Percentiles rank a stretch among this genome's conserved stretches.
phyloP scores from a whole-genome alignment of 2,888 invertebrate genomes.

The Drosophila colorata region DNA sequence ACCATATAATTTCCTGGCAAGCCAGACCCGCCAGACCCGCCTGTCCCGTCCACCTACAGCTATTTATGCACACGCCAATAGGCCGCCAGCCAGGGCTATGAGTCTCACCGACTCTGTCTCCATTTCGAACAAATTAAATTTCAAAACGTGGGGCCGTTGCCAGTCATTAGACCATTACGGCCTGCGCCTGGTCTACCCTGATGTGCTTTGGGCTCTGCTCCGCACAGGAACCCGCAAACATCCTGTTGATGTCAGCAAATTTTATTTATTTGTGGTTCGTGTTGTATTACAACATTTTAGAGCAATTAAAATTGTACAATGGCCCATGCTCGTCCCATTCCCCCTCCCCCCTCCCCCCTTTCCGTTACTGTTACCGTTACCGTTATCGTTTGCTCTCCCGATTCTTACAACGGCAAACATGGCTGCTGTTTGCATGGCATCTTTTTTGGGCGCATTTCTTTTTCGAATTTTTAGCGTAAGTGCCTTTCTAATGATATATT shows the following conservation, averaged over 20 bases:
- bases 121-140: conserved; percentile 56
- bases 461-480: conserved; percentile 64
- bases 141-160: conserved; percentile 52
- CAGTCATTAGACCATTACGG: conserved; percentile 59
- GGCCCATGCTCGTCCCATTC: conserved; percentile 35
- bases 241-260: conserved; percentile 79
- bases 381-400: conserved; percentile 10
- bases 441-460: conserved; percentile 49
- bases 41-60: conserved; percentile 8
- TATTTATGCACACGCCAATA: conserved; percentile 50
- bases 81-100: conserved; percentile 11
- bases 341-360: neutral
- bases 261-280: conserved; percentile 79
- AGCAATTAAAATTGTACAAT: conserved; percentile 78
- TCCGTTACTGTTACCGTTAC: too few relatives aligned
- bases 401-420: conserved; percentile 16
- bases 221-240: conserved; percentile 72
- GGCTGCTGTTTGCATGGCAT: conserved; percentile 19
- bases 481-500: conserved; percentile 72
- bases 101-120: conserved; percentile 8
- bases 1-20: conserved; percentile 56
- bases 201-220: conserved; percentile 10
- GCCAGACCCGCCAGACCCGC: neutral
- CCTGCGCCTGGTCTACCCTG: conserved; percentile 13
- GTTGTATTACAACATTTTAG: conserved; percentile 77